phyloP scores from a whole-genome alignment of 2,797 vertebrate genomes.

The Aulostomus chinensis region DNA sequence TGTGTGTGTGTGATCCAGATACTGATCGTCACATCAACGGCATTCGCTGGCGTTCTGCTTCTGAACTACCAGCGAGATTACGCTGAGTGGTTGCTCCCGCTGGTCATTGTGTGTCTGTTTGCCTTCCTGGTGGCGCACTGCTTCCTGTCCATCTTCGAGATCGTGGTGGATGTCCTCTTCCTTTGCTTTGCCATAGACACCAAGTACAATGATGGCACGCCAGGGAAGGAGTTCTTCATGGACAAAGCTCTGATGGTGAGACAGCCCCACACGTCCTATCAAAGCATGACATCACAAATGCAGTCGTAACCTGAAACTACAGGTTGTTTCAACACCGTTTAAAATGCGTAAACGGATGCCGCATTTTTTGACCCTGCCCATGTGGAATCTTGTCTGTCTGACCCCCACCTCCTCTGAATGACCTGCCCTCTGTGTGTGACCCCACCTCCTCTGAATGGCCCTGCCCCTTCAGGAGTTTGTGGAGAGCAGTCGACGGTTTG shows the following conservation, averaged over 20 bases:
- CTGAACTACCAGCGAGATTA: conserved; percentile 95
- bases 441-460: conserved; percentile 19
- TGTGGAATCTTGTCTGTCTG: no score
- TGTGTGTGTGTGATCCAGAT: conserved; percentile 72
- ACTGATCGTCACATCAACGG: conserved; percentile 92
- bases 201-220: conserved; percentile 96
- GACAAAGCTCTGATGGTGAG: conserved; percentile 98
- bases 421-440: no score
- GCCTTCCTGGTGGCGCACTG: conserved; percentile 97
- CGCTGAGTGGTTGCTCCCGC: conserved; percentile 94
- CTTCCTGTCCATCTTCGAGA: conserved; percentile 98
- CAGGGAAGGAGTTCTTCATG: conserved; percentile 97
- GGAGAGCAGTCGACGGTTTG: conserved; percentile 91
- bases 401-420: no score
- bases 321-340: no score
- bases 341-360: no score
- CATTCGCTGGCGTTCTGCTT: conserved; percentile 91
- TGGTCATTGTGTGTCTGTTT: conserved; percentile 95
- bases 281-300: no score
- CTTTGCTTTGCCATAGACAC: conserved; percentile 98
- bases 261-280: not conserved
- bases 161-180: conserved; percentile 97
- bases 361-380: no score
- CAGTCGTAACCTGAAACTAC: no score
- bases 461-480: conserved; percentile 89